phyloP scores from a whole-genome alignment of 2,888 invertebrate species.

The Cremastobaeus sp. region DNA sequence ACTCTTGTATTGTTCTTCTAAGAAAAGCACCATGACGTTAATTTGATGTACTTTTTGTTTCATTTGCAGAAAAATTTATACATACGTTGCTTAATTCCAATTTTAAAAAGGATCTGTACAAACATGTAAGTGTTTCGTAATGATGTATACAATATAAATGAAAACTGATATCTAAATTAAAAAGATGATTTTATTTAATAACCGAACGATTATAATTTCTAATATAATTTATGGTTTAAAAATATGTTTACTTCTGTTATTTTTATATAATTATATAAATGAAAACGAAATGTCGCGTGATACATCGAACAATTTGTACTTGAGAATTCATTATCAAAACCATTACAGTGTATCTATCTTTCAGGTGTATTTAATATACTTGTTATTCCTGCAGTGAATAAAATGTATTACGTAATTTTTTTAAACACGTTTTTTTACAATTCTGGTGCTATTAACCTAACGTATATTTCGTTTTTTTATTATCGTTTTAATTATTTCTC shows the following conservation, averaged over 20 bases:
- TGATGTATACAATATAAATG: constrained; percentile 43
- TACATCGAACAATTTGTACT: constrained; percentile 45
- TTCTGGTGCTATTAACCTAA: no score
- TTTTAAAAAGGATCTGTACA: constrained; percentile 75
- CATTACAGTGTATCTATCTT: constrained; percentile 44
- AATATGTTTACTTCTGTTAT: constrained; percentile 30
- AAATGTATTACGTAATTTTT: constrained; percentile 50
- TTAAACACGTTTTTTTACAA: no score
- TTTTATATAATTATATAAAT: constrained; percentile 44
- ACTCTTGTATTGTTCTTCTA: constrained; percentile 8
- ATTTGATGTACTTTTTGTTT: no score
- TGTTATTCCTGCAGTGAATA: constrained; percentile 54
- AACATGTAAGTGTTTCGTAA: constrained; percentile 69
- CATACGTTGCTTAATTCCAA: constrained; percentile 91
- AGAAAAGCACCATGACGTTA: no score
- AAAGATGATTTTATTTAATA: constrained; percentile 19
- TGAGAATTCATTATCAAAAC: constrained; percentile 41
- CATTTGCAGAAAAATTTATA: constrained; percentile 89
- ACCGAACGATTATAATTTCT: constrained; percentile 29
- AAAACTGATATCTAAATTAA: constrained; percentile 34
- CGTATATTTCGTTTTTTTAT: not conserved
- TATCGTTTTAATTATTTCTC: not conserved
- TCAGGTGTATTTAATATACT: constrained; percentile 46
- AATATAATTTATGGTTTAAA: constrained; percentile 43
- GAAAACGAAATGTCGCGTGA: constrained; percentile 34